phyloP scores from a whole-genome alignment of 1,140 invertebrate genomes.

The Lepidurus couesii region DNA sequence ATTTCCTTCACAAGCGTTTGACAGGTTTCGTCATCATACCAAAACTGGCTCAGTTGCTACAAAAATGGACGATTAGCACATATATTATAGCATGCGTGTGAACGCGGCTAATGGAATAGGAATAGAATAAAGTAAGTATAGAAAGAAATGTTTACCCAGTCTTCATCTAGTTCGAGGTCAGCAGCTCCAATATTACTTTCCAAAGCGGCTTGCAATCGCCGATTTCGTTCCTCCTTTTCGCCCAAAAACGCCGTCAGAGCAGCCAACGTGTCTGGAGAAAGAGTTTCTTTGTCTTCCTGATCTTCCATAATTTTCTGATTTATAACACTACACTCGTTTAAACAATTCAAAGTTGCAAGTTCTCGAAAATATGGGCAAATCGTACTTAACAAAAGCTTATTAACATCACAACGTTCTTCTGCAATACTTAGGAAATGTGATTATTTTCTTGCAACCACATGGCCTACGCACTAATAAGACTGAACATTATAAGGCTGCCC shows the following conservation, averaged over 20 bases:
- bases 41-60: conserved; percentile 94
- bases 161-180: conserved; percentile 63
- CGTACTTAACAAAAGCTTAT: no score
- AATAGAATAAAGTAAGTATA: conserved; percentile 30
- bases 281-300: conserved; percentile 59
- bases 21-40: conserved; percentile 79
- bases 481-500: no score
- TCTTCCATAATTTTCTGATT: conserved; percentile 31
- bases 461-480: no score
- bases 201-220: conserved; percentile 45
- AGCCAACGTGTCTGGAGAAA: conserved; percentile 65
- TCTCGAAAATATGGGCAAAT: no score
- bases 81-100: not conserved
- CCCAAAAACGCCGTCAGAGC: conserved; percentile 75
- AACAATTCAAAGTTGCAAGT: no score
- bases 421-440: no score
- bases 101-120: not conserved
- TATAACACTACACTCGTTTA: no score
- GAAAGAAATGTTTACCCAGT: conserved; percentile 62
- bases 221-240: conserved; percentile 60
- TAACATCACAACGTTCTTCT: no score
- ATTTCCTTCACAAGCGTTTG: conserved; percentile 60
- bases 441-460: no score
- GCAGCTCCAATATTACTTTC: conserved; percentile 45
- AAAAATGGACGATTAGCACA: conserved; percentile 42